Evolutionary conservation across 1,140 invertebrate species (phyloP).

Genomic region (Drosophila lacertosa): DNA sequence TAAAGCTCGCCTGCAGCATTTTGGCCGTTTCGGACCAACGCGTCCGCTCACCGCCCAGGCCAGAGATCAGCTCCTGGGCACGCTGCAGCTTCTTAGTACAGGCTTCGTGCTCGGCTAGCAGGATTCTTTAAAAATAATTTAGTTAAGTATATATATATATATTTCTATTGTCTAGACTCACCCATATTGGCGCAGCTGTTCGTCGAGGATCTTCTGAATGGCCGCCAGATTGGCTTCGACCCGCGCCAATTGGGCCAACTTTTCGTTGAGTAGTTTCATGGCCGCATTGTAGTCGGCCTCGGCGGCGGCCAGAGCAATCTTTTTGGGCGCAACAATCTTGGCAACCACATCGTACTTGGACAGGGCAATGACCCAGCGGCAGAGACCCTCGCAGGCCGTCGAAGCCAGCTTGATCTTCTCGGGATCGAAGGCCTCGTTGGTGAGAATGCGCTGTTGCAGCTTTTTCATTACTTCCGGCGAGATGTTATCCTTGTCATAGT

Average conservation of each 20-base stretch:
- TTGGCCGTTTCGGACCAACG: conserved; percentile 93
- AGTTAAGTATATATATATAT: no score
- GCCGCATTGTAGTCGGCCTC: conserved; percentile 89
- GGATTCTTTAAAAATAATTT: conserved; percentile 84
- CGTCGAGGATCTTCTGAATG: conserved; percentile 88
- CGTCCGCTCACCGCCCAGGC: conserved; percentile 92
- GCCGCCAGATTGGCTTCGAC: conserved; percentile 89
- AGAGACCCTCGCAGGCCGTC: conserved; percentile 92
- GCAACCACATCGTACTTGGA: conserved; percentile 97
- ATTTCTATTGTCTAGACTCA: no score
- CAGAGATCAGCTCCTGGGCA: conserved; percentile 96
- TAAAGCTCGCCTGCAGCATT: conserved; percentile 89
- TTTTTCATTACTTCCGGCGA: conserved; percentile 92
- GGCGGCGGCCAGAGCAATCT: conserved; percentile 90
- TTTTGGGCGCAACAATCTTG: conserved; percentile 94
- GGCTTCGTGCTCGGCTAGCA: conserved; percentile 92
- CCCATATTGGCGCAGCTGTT: conserved; percentile 84
- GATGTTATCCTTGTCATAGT: conserved; percentile 97
- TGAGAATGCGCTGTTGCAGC: conserved; percentile 91
- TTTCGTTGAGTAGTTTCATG: conserved; percentile 89
- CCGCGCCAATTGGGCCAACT: conserved; percentile 89
- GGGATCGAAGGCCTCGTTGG: conserved; percentile 95
- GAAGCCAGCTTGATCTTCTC: conserved; percentile 93
- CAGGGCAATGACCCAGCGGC: conserved; percentile 96
- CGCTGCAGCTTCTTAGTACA: conserved; percentile 95